A percentile compares a stretch with the other conserved stretches of the same genome.
These are phyloP conservation scores for Cepaea nemoralis DNA, from an alignment of 1,140 invertebrate genomes.

Conservation along the genomic window DNA sequence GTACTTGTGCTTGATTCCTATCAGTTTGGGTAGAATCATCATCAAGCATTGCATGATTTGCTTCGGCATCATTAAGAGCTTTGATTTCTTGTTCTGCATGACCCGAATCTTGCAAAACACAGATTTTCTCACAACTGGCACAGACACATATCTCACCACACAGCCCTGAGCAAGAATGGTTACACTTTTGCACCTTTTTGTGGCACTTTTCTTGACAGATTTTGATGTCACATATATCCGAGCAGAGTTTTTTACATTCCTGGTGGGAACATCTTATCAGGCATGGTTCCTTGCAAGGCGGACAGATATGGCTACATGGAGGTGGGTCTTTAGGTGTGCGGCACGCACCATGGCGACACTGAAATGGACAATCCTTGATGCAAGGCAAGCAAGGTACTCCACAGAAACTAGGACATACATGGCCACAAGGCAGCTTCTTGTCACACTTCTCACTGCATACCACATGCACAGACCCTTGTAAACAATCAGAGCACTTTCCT, in stretches of 20 bases:
- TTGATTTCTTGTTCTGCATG: background rate
- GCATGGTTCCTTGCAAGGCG: constrained; percentile 74
- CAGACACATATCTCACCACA: constrained; percentile 77
- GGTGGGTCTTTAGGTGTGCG: constrained; percentile 48
- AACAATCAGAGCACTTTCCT: constrained; percentile 72
- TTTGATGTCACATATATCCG: constrained; percentile 75
- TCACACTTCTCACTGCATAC: constrained; percentile 64
- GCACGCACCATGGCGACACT: constrained; percentile 76
- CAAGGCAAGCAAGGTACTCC: constrained; percentile 77
- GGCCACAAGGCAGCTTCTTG: constrained; percentile 66
- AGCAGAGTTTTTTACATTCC: constrained; percentile 76
- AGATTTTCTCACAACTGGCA: constrained; percentile 17
- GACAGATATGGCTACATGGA: constrained; percentile 77
- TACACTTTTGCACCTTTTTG: constrained; percentile 74
- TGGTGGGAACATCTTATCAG: constrained; percentile 74
- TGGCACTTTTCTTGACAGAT: constrained; percentile 70
- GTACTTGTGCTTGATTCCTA: background rate
- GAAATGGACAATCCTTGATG: constrained; percentile 74
- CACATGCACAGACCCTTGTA: constrained; percentile 77
- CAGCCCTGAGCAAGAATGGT: constrained; percentile 76
- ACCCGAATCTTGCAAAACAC: background rate
- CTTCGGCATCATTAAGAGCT: background rate
- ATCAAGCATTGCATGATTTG: background rate
- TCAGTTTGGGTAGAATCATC: background rate
- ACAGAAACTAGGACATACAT: constrained; percentile 62